These are phyloP conservation scores for Thysanoteuthis rhombus DNA, from an alignment of 2,888 invertebrate genomes.

Conservation along the genomic window DNA sequence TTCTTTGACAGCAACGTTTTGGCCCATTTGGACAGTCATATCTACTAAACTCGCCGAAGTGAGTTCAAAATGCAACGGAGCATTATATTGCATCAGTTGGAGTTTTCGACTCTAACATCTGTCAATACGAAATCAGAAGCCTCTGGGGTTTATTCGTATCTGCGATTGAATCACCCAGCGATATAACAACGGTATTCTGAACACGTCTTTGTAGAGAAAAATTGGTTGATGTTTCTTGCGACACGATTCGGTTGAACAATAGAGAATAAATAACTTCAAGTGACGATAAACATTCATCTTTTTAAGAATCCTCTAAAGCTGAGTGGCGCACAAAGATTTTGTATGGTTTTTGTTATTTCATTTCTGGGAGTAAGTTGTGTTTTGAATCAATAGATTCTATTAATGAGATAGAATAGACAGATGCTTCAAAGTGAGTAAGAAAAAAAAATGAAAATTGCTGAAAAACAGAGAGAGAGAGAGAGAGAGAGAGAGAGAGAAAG, in stretches of 20 bases:
- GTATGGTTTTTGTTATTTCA: neutral
- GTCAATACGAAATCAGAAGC: neutral
- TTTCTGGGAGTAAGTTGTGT: neutral
- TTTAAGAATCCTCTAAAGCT: neutral
- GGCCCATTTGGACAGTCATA: too few species aligned
- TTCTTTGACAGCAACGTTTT: too few species aligned
- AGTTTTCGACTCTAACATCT: neutral
- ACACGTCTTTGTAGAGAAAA: neutral
- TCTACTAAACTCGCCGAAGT: too few species aligned
- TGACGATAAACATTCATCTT: slow-evolving; percentile 12
- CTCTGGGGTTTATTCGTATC: neutral
- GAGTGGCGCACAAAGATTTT: neutral
- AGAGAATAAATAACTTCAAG: neutral
- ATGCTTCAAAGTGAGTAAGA: too few species aligned
- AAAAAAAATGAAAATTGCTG: too few species aligned
- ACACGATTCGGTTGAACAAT: neutral
- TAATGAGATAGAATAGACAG: too few species aligned
- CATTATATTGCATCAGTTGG: neutral
- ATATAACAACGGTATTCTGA: neutral
- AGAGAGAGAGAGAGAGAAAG: too few species aligned
- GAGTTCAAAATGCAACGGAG: neutral
- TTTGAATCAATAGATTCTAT: neutral
- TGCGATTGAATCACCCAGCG: neutral
- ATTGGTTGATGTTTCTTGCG: too few species aligned
- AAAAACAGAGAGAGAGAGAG: too few species aligned